Base-by-base conservation (phyloP, 1,140 invertebrate genomes). In the Triops longicaudatus region DNA sequence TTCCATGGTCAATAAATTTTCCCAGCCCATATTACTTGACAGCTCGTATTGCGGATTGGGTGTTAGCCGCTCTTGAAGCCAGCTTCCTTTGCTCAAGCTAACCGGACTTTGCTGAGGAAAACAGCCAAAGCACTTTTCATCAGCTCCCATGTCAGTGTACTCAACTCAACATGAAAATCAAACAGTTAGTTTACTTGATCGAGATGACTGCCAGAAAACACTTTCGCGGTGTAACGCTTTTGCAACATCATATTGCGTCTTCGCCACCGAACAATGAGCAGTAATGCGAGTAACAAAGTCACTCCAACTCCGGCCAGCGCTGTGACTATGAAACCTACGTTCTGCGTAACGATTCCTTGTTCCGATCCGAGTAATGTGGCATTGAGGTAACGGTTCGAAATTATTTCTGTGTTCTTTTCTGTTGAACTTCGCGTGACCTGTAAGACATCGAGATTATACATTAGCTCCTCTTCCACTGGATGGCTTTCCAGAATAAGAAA, bases 41-140 rank as follows among this genome's bases (percentile, higher is more conserved):
- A 85, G 63, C 77, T 81, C 89, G 84, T 93, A 93, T 84, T 92
- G 90, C 50, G 91, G 91, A 85, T 93, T 93, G 79, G 89, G 87
- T 77, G 90, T 89, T 83, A 91, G 93, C 80, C 91, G 86, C 83
- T 92, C 90, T 74, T 89, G 87, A 78, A 91, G 84, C 41, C 92
- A 41, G 12, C 42, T 72, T 31, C 42, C 44, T 42, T 77, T 77
- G n/a, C 72, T 73, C 72, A 77, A 37, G 41, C 76, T 73, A 17
- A 77, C 72, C 28, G 72, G 72, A 72, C 73, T 77, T 27, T 77
- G 44, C 37, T 75, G 37, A n/a, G 17, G 37, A 50, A 31, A 75
- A 26, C 26, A 73, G 4, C 27, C 26, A 31, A 73, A 73, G 50
- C 50, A 63, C 50, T 63, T 44, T 17, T n/a, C 14, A n/a, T n/a